phyloP scores from a whole-genome alignment of 2,113 vertebrate genomes.

The Cynoglossus semilaevis region DNA sequence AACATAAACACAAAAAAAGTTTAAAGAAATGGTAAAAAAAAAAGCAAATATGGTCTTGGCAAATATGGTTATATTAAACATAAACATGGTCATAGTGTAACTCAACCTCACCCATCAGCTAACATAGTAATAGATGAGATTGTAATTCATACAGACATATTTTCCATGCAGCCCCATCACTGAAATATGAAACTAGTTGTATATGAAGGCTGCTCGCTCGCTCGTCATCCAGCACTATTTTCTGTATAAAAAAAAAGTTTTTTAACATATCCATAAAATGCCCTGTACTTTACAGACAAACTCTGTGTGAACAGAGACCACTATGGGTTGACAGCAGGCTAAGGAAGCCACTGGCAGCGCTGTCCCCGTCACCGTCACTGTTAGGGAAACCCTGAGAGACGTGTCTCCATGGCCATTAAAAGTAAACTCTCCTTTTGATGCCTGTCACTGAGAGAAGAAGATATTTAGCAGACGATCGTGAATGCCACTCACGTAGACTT shows the following conservation, averaged over 20 bases:
- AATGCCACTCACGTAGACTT: constrained; percentile 40
- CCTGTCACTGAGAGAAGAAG: constrained; percentile 59
- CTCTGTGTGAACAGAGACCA: constrained; percentile 18
- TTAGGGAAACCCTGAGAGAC: constrained; percentile 39
- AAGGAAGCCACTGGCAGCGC: constrained; percentile 26
- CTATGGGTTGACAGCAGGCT: constrained; percentile 18
- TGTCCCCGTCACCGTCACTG: constrained; percentile 26
- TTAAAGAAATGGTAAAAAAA: no score
- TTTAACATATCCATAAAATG: constrained; percentile 8
- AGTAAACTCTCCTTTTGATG: constrained; percentile 49
- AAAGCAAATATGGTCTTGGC: no score
- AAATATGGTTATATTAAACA: no score
- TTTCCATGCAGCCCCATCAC: no score
- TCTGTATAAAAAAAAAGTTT: background rate
- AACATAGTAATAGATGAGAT: no score
- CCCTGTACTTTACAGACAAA: constrained; percentile 19
- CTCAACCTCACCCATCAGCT: no score
- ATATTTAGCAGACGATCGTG: constrained; percentile 53
- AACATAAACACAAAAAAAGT: no score
- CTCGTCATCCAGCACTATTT: no score
- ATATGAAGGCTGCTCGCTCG: no score
- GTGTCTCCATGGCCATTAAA: constrained; percentile 49
- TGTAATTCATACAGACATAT: no score
- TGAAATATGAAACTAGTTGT: no score
- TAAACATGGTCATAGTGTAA: no score